Base-by-base conservation (phyloP, 1,140 invertebrate genomes). In the Helicoverpa armigera region DNA sequence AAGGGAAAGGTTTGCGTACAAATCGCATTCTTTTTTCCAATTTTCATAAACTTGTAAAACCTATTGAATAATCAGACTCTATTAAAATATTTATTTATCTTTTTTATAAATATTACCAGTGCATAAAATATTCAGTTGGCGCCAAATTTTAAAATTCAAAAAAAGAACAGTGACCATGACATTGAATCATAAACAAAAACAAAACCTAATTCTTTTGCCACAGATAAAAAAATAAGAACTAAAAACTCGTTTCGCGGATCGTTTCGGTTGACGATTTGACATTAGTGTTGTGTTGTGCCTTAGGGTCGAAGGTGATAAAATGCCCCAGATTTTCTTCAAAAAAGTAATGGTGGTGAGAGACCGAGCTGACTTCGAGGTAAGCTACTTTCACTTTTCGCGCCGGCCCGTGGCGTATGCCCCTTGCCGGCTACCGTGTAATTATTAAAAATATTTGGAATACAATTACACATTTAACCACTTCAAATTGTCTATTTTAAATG, bases 241-340 rank as follows among this genome's bases (percentile, higher is more conserved):
- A 79, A 82, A 65, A 76, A 61, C 56, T 74, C 60, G 12, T 43
- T 76, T 78, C 67, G 35, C 29, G 51, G 79, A 61, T 67, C 35
- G 56, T 54, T 69, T 51, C 54, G 48, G 63, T 81, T 63, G 29
- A 65, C 63, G 58, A 78, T 54, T 85, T 82, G 60, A 70, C 77
- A 85, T 79, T 79, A 58, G 76, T 79, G 65, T 84, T 69, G 43
- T 73, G 80, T 86, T 79, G 14, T 67, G 80, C 84, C 78, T 78
- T 82, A 82, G 82, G 85, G 81, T 91, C 83, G 70, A 86, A 89
- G 87, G 89, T 92, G 90, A 89, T 87, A 91, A 74, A 86, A 94
- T 94, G 93, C 93, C 93, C 84, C 93, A 94, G 90, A 92, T 94
- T 92, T 94, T 94, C 89, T 94, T 94, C 86, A 94, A 94, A 94